Conservation (phyloP, 1,140 invertebrate genomes). For the Micrasema minimum region DNA sequence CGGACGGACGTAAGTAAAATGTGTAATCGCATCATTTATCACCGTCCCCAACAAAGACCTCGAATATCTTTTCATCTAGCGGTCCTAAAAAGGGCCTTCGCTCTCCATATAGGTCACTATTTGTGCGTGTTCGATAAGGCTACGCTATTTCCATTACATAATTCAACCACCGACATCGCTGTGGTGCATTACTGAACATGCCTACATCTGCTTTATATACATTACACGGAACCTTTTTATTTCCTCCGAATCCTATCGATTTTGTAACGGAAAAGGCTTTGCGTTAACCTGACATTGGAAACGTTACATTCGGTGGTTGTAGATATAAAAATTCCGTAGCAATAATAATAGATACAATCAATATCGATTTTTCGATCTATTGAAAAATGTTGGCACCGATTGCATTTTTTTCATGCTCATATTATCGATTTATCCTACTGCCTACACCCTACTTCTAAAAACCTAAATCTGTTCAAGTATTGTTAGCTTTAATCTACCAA, state of each 20-base stretch:
- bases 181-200: slow-evolving; percentile 2
- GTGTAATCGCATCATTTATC: slow-evolving; percentile 28
- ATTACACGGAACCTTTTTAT: not conserved
- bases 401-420: too few species aligned
- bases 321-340: too few species aligned
- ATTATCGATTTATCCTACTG: too few species aligned
- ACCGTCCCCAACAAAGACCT: slow-evolving; percentile 16
- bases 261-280: too few species aligned
- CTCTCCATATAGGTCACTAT: slow-evolving; percentile 14
- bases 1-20: slow-evolving; percentile 1
- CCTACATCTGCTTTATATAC: not conserved
- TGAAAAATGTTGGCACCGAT: too few species aligned
- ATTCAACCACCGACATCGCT: not conserved
- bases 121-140: slow-evolving; percentile 24
- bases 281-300: too few species aligned
- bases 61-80: slow-evolving; percentile 6
- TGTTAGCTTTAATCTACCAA: too few species aligned
- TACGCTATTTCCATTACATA: slow-evolving; percentile 1
- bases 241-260: not conserved
- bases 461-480: too few species aligned
- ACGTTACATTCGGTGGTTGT: too few species aligned
- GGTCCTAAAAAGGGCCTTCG: slow-evolving; percentile 2
- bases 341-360: too few species aligned
- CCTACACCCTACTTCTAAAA: too few species aligned
- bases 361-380: too few species aligned